Percentiles rank a stretch among this genome's conserved stretches.
Evolutionary conservation across 2,113 vertebrate genomes (phyloP).

Genomic region (Phylloscopus trochilus): DNA sequence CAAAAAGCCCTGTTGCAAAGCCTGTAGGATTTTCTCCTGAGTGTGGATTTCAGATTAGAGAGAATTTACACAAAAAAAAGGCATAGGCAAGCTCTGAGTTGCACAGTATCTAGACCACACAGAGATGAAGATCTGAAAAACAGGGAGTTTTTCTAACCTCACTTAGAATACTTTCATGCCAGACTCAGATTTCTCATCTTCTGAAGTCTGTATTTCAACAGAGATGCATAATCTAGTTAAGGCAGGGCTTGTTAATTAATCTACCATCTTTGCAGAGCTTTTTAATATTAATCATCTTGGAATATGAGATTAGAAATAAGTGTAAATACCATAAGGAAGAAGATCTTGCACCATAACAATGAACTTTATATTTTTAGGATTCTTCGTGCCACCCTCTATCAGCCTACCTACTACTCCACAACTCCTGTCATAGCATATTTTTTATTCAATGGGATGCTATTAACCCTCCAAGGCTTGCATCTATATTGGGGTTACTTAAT

Average conservation of each 20-base stretch:
- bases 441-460: constrained; percentile 86
- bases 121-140: background rate
- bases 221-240: background rate
- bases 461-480: constrained; percentile 85
- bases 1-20: background rate
- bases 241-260: background rate
- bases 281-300: background rate
- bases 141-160: background rate
- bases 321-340: background rate
- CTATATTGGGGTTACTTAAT: constrained; percentile 93
- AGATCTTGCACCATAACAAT: background rate
- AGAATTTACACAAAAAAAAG: background rate
- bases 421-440: constrained; percentile 89
- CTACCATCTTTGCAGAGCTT: background rate
- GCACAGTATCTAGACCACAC: constrained; percentile 4
- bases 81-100: background rate
- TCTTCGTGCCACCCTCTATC: constrained; percentile 85
- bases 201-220: background rate
- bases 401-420: constrained; percentile 76
- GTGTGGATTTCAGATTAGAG: constrained; percentile 29
- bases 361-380: constrained; percentile 76
- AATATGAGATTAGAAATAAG: background rate
- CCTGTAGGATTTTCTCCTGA: constrained; percentile 20
- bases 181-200: background rate
- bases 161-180: background rate